Evolutionary conservation across 2,113 vertebrate genomes (phyloP).

Genomic region (Dolichallabes microphthalmus): DNA sequence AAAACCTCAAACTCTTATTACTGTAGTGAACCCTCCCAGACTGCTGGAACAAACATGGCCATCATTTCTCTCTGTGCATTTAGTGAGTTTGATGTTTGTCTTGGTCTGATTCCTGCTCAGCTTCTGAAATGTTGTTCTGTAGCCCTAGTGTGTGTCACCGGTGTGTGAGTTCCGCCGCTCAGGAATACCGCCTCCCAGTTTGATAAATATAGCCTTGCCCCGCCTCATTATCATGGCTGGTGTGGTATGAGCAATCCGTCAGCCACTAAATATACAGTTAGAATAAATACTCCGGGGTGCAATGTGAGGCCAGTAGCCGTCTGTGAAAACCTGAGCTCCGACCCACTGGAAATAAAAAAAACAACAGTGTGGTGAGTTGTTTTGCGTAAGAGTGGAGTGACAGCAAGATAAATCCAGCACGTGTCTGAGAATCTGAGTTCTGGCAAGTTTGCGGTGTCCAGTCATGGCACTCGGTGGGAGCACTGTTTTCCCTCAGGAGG

Average conservation of each 20-base stretch:
- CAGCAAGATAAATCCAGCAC: conserved; percentile 45
- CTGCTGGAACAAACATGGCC: conserved; percentile 36
- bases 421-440: conserved; percentile 55
- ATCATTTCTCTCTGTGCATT: conserved; percentile 59
- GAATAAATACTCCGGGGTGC: conserved; percentile 73
- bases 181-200: conserved; percentile 66
- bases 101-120: conserved; percentile 19
- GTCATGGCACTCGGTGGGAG: conserved; percentile 66
- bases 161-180: conserved; percentile 48
- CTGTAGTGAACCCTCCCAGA: conserved; percentile 38
- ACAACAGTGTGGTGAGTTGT: conserved; percentile 39
- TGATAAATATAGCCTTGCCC: conserved; percentile 71
- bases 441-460: conserved; percentile 59
- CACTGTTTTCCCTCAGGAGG: conserved; percentile 53
- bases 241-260: conserved; percentile 66
- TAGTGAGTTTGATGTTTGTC: conserved; percentile 40
- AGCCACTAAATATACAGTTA: conserved; percentile 70
- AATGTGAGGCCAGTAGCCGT: conserved; percentile 64
- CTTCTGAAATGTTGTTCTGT: conserved; percentile 23
- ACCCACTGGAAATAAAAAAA: conserved; percentile 50
- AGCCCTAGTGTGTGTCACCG: conserved; percentile 36
- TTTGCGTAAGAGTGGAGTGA: conserved; percentile 59
- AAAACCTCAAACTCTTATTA: conserved; percentile 44
- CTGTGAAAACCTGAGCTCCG: conserved; percentile 56
- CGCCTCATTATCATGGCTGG: conserved; percentile 74